These are phyloP conservation scores for Dusona sp. DNA, from an alignment of 2,888 invertebrate genomes.

Conservation along the genomic window DNA sequence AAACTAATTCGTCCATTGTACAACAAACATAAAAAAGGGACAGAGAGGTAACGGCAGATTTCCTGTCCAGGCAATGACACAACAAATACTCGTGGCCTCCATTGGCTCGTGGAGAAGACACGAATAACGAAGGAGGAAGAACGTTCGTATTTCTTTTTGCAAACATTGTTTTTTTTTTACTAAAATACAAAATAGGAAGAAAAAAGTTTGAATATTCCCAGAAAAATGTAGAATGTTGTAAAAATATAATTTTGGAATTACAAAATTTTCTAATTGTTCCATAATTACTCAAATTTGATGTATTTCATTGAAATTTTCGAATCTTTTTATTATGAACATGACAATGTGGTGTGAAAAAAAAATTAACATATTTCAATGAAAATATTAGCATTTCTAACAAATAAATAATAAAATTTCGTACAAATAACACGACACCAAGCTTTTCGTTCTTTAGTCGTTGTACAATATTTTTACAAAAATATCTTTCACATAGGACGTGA, in stretches of 20 bases:
- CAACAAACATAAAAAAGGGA: constrained; percentile 20
- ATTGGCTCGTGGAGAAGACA: neutral
- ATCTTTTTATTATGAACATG: neutral
- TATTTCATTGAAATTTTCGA: neutral
- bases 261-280: neutral
- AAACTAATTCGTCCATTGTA: constrained; percentile 43
- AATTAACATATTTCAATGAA: neutral
- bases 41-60: constrained; percentile 38
- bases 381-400: neutral
- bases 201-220: neutral
- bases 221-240: neutral
- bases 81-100: neutral
- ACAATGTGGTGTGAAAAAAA: neutral
- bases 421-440: neutral
- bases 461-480: neutral
- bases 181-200: neutral
- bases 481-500: neutral
- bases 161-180: neutral
- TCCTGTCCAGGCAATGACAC: constrained; percentile 34
- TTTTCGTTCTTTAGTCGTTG: no score
- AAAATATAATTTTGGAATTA: neutral
- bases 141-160: neutral
- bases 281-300: no score
- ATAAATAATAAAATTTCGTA: constrained; percentile 14
- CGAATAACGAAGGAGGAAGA: neutral